Conservation (phyloP, 1,140 invertebrate genomes). For the Euura lappo region DNA sequence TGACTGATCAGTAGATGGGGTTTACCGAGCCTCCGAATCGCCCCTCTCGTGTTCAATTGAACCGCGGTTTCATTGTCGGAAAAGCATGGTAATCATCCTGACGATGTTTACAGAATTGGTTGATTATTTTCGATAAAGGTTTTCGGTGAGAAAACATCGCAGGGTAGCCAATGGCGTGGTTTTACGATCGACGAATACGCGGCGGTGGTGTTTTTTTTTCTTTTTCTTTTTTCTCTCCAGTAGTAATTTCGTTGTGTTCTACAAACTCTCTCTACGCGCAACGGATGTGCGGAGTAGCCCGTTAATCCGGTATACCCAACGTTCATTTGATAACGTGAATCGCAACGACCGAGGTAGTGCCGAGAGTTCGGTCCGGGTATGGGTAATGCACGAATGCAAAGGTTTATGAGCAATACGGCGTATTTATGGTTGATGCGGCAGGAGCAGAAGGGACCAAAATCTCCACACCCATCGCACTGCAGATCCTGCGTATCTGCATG, state of each 20-base stretch:
- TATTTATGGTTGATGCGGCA: constrained; percentile 50
- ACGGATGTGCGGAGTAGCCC: neutral
- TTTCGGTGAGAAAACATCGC: neutral
- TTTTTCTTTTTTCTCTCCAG: too few relatives aligned
- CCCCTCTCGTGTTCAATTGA: neutral
- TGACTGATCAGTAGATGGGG: neutral
- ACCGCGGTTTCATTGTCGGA: neutral
- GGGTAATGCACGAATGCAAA: constrained; percentile 57
- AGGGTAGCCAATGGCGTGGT: too few relatives aligned
- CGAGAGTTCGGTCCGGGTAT: constrained; percentile 34
- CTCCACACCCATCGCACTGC: too few relatives aligned
- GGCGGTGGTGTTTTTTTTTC: too few relatives aligned
- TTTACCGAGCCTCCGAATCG: neutral
- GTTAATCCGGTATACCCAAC: constrained; percentile 37
- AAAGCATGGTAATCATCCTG: neutral
- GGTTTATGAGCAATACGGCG: constrained; percentile 58
- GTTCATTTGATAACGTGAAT: constrained; percentile 50
- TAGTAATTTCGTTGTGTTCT: too few relatives aligned
- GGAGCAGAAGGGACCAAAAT: constrained; percentile 1
- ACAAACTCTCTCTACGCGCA: neutral
- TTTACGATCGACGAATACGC: too few relatives aligned
- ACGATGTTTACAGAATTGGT: neutral
- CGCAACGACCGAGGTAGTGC: constrained; percentile 22
- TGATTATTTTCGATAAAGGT: neutral
- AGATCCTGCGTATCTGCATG: neutral